Evolutionary conservation across 1,140 invertebrate species (phyloP).

Genomic region (Camponotus floridanus): DNA sequence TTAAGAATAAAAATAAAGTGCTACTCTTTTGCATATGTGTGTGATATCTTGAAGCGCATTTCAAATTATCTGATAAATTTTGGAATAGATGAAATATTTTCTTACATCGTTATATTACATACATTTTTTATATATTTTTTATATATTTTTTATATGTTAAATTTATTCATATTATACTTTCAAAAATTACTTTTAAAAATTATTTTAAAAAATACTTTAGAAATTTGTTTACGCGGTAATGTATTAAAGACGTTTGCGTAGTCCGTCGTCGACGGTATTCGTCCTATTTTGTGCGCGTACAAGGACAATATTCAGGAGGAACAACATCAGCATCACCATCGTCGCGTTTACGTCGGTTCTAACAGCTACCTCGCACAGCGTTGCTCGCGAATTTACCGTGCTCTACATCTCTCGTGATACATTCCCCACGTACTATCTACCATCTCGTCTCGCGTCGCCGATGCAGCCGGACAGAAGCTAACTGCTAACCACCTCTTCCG

Average conservation of each 20-base stretch:
- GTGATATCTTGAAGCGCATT: neutral
- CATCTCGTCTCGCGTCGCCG: conserved; percentile 39
- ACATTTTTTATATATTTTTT: too few species aligned
- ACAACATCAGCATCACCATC: neutral
- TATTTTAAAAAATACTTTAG: too few species aligned
- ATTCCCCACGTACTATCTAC: conserved; percentile 55
- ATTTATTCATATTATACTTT: too few species aligned
- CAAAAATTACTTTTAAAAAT: too few species aligned
- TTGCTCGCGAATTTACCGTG: conserved; percentile 71
- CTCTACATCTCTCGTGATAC: conserved; percentile 62
- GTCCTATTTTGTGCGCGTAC: conserved; percentile 18
- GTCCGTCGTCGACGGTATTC: neutral
- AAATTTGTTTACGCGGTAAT: neutral
- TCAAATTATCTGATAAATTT: neutral
- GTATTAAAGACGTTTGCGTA: conserved; percentile 11
- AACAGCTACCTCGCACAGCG: conserved; percentile 27
- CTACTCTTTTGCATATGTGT: neutral
- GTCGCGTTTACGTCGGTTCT: conserved; percentile 26
- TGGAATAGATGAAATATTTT: too few species aligned
- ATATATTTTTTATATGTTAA: too few species aligned
- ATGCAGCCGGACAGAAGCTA: conserved; percentile 50
- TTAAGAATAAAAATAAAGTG: neutral
- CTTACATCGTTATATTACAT: too few species aligned
- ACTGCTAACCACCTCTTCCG: conserved; percentile 57
- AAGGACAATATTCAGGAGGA: conserved; percentile 50